Conservation (phyloP, 2,113 vertebrate genomes). For the Limnothrissa miodon region DNA sequence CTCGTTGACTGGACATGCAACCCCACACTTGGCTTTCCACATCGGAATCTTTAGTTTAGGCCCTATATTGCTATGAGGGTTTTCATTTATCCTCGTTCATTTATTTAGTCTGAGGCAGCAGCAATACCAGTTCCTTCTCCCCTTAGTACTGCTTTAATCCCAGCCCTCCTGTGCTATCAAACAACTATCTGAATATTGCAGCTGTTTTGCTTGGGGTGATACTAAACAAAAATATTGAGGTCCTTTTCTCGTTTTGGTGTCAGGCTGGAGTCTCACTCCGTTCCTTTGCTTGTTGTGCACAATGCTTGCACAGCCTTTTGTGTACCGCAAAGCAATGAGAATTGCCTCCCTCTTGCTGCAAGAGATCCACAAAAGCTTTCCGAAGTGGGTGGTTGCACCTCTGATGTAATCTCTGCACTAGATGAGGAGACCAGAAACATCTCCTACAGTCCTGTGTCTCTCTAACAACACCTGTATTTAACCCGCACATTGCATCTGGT, state of each 20-base stretch:
- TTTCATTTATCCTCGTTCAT: not conserved
- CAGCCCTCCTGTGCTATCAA: not conserved
- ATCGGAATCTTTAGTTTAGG: not conserved
- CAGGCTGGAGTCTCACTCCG: not conserved
- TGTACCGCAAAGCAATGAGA: not conserved
- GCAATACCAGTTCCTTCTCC: not conserved
- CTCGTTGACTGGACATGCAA: not conserved
- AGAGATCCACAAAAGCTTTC: not conserved
- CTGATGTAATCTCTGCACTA: not conserved
- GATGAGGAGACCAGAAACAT: not conserved
- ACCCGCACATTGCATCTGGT: slow-evolving; percentile 24
- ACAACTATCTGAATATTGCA: not conserved
- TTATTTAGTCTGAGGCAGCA: not conserved
- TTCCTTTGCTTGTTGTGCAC: not conserved
- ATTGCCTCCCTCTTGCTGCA: not conserved
- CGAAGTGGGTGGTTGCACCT: not conserved
- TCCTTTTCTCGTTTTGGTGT: not conserved
- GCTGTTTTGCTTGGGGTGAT: slow-evolving; percentile 4
- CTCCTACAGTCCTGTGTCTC: not conserved
- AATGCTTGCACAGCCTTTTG: not conserved
- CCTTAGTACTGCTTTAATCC: not conserved
- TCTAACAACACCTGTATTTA: slow-evolving; percentile 14
- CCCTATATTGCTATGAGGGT: not conserved
- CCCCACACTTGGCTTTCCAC: not conserved
- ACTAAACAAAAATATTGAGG: slow-evolving; percentile 3